Percentiles rank a stretch among this genome's conserved stretches.
Evolutionary conservation across 2,888 invertebrate species (phyloP).

Genomic region (Dromius quadrimaculatus): DNA sequence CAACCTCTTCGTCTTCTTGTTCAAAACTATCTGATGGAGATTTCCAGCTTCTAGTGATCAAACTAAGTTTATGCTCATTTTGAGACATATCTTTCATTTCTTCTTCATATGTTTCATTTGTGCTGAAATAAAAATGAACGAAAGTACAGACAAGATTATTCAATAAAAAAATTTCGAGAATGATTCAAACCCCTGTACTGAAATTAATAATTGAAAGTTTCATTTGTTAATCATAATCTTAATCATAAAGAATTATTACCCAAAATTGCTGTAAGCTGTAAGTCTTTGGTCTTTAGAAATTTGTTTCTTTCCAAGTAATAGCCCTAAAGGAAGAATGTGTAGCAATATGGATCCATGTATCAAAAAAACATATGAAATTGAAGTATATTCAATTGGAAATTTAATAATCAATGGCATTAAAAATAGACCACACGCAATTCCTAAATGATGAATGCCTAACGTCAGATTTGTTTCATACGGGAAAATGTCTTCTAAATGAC

Average conservation of each 20-base stretch:
- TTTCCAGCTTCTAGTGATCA: conserved; percentile 41
- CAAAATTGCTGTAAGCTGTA: conserved; percentile 31
- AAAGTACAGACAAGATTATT: too few relatives aligned
- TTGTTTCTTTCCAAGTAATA: conserved; percentile 29
- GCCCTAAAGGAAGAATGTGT: conserved; percentile 26
- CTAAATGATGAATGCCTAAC: conserved; percentile 66
- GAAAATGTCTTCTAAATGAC: conserved; percentile 68
- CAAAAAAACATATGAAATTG: conserved; percentile 23
- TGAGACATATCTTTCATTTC: conserved; percentile 34
- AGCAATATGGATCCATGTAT: conserved; percentile 37
- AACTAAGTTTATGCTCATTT: conserved; percentile 4
- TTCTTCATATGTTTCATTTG: conserved; percentile 32
- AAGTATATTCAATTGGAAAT: conserved; percentile 63
- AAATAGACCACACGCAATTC: conserved; percentile 68
- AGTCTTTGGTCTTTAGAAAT: conserved; percentile 6
- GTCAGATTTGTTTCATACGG: conserved; percentile 66
- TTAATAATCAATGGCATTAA: conserved; percentile 68
- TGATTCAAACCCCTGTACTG: too few relatives aligned
- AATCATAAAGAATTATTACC: too few relatives aligned
- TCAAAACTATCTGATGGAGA: conserved; percentile 25
- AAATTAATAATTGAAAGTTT: conserved; percentile 5
- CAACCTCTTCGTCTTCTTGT: conserved; percentile 18
- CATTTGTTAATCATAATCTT: too few relatives aligned
- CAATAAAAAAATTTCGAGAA: too few relatives aligned
- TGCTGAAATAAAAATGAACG: conserved; percentile 20